These are phyloP conservation scores for Vannuccia rotundouncinata DNA, from an alignment of 2,888 invertebrate species.

Conservation along the genomic window DNA sequence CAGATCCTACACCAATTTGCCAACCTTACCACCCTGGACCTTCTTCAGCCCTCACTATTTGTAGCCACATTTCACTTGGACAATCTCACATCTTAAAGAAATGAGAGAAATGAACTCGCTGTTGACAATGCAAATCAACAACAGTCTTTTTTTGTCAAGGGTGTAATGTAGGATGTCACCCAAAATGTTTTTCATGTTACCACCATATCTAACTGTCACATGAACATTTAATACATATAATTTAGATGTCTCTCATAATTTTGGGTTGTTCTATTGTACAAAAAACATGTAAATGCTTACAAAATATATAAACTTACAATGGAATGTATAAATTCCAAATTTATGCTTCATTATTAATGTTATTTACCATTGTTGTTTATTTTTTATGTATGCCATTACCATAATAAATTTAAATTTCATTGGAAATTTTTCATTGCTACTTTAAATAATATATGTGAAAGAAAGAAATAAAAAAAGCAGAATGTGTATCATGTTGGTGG, in stretches of 20 bases:
- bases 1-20: conserved; percentile 18
- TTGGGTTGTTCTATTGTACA: conserved; percentile 10
- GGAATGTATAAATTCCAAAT: conserved; percentile 19
- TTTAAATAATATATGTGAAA: conserved; percentile 6
- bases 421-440: neutral
- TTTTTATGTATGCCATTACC: neutral
- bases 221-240: conserved; percentile 18
- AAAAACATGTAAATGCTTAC: conserved; percentile 15
- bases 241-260: conserved; percentile 10
- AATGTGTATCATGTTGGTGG: neutral
- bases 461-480: conserved; percentile 2
- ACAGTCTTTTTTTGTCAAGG: conserved; percentile 17
- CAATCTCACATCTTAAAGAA: conserved; percentile 15
- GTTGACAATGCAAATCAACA: conserved; percentile 20
- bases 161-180: conserved; percentile 17
- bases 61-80: conserved; percentile 7
- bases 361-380: neutral
- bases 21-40: conserved; percentile 19
- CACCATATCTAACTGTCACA: neutral
- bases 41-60: conserved; percentile 15
- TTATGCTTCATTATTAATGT: conserved; percentile 14
- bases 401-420: neutral
- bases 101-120: conserved; percentile 12
- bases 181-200: conserved; percentile 12
- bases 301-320: conserved; percentile 16